Percentiles rank a stretch among this genome's conserved stretches.
Evolutionary conservation across 2,888 invertebrate genomes (phyloP).

Genomic region (Prosapia bicincta): DNA sequence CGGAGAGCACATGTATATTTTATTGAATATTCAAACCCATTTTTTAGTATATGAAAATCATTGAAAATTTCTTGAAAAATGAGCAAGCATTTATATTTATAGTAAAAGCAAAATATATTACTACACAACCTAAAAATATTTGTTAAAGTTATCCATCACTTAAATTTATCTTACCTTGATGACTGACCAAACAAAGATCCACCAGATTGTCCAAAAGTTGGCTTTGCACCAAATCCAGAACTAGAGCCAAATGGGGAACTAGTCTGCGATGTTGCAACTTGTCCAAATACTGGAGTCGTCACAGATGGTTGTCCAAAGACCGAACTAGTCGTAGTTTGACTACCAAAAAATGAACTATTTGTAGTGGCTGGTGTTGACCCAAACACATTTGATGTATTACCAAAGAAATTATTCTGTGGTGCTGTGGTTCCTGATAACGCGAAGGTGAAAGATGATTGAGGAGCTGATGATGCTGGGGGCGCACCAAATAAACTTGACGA

Average conservation of each 20-base stretch:
- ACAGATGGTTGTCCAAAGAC: constrained; percentile 31
- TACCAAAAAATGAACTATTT: constrained; percentile 29
- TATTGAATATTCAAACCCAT: too few species aligned
- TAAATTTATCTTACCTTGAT: constrained; percentile 21
- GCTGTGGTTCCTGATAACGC: constrained; percentile 4
- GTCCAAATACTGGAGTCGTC: constrained; percentile 42
- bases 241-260: not conserved
- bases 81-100: too few species aligned
- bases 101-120: too few species aligned
- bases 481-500: constrained; percentile 3
- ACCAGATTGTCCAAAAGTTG: constrained; percentile 27
- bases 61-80: too few species aligned
- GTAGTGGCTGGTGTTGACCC: constrained; percentile 19
- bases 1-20: too few species aligned
- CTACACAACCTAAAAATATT: too few species aligned
- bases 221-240: constrained; percentile 25
- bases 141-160: too few species aligned
- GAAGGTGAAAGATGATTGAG: constrained; percentile 1
- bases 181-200: constrained; percentile 35
- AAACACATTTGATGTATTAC: not conserved
- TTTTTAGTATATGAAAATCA: too few species aligned
- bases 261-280: constrained; percentile 27
- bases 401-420: constrained; percentile 13
- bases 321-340: constrained; percentile 25
- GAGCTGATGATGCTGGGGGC: not conserved